Percentiles rank a stretch among this genome's conserved stretches.
Conservation (phyloP, 2,797 vertebrate species). For the Zonotrichia albicollis region DNA sequence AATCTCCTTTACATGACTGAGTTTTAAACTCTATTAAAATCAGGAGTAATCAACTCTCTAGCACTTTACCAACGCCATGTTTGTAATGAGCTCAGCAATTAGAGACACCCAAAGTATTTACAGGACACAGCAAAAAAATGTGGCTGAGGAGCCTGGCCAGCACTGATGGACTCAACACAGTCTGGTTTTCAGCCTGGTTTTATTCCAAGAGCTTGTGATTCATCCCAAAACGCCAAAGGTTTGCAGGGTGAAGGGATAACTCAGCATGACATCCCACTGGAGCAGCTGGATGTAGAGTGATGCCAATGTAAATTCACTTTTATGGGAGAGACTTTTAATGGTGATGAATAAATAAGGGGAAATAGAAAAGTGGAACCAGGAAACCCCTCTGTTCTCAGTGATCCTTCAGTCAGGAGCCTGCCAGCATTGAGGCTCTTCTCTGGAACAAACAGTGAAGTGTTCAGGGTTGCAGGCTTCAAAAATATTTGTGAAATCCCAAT, state of each 20-base stretch:
- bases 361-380: not conserved
- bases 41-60: not conserved
- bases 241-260: not conserved
- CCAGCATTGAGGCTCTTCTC: not conserved
- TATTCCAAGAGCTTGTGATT: not conserved
- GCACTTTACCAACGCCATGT: not conserved
- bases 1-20: not conserved
- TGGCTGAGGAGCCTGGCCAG: not conserved
- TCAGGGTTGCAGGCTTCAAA: not conserved
- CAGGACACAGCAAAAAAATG: not conserved
- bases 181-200: not conserved
- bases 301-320: not conserved
- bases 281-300: not conserved
- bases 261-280: fast-evolving
- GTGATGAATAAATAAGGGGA: not conserved
- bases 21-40: not conserved
- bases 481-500: not conserved
- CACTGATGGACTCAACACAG: fast-evolving
- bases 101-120: not conserved
- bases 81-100: not conserved
- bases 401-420: not conserved
- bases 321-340: not conserved
- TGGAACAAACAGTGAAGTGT: not conserved
- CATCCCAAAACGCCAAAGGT: not conserved
- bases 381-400: fast-evolving